A percentile compares a stretch with the other conserved stretches of the same genome.
These are phyloP conservation scores for Reticulitermes lucifugus DNA, from an alignment of 2,888 invertebrate species.

Conservation along the genomic window DNA sequence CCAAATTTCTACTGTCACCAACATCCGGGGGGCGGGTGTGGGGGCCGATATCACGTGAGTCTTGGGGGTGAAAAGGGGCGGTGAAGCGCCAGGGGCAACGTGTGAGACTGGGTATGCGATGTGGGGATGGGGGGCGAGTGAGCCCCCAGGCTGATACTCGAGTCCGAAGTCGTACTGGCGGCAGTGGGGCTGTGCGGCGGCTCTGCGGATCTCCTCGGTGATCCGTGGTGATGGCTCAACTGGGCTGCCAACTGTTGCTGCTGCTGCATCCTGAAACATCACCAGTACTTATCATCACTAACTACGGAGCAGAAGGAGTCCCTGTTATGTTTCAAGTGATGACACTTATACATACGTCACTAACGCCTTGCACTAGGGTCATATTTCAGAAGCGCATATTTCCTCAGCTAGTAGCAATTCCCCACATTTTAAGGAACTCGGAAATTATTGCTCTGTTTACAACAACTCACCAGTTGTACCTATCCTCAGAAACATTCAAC, in stretches of 20 bases:
- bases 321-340: no score
- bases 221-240: conserved; percentile 53
- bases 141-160: conserved; percentile 55
- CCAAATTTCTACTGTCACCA: conserved; percentile 20
- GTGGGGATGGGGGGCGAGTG: conserved; percentile 54
- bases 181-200: conserved; percentile 56
- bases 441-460: no score
- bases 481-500: no score
- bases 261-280: conserved; percentile 58
- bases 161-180: conserved; percentile 57
- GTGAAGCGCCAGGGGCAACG: conserved; percentile 55
- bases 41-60: conserved; percentile 57
- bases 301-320: no score
- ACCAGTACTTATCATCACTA: no score
- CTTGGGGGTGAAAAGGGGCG: conserved; percentile 57
- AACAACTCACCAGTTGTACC: no score
- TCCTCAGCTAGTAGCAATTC: no score
- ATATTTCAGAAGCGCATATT: no score
- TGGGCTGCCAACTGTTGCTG: conserved; percentile 60
- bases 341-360: no score
- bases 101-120: conserved; percentile 57
- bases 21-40: conserved; percentile 54
- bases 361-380: no score
- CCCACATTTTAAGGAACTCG: no score
- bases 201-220: conserved; percentile 52